Percentiles rank a stretch among this genome's conserved stretches.
phyloP scores from a whole-genome alignment of 2,113 vertebrate genomes.

The Leucopsar rothschildi region DNA sequence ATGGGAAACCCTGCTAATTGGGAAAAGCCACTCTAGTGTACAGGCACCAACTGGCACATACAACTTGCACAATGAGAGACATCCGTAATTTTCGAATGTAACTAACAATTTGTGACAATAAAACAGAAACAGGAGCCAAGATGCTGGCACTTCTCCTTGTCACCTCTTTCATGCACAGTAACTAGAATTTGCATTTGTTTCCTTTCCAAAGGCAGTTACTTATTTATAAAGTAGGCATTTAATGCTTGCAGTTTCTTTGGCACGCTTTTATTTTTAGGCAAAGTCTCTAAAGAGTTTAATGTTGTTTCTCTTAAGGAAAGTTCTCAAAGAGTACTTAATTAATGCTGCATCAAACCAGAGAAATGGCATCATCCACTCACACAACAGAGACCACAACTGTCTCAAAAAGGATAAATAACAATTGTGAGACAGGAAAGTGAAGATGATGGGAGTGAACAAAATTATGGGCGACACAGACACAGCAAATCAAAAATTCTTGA shows the following conservation, averaged over 20 bases:
- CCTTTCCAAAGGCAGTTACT: conserved; percentile 42
- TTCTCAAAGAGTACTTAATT: background rate
- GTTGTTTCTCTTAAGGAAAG: background rate
- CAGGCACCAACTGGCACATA: conserved; percentile 58
- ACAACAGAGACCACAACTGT: background rate
- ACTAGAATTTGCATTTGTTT: conserved; percentile 47
- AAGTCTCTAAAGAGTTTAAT: background rate
- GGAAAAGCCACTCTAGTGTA: conserved; percentile 42
- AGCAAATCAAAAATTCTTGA: background rate
- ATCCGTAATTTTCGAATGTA: conserved; percentile 59
- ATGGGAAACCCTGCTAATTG: conserved; percentile 50
- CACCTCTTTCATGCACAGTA: conserved; percentile 39
- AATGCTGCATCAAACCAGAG: background rate
- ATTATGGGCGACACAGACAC: background rate
- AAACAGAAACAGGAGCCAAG: conserved; percentile 44
- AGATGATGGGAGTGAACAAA: background rate
- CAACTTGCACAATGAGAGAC: conserved; percentile 22
- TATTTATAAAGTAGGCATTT: conserved; percentile 29
- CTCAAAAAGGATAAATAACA: background rate
- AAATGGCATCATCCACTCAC: background rate
- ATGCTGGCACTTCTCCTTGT: conserved; percentile 39
- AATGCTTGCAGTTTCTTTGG: background rate
- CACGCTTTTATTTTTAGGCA: background rate
- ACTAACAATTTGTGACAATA: conserved; percentile 67
- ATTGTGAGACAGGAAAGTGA: background rate